Evolutionary conservation across 2,797 vertebrate species (phyloP), one percentile per base, ranked within the genome.

Genomic region (Heliangelus exortis): DNA sequence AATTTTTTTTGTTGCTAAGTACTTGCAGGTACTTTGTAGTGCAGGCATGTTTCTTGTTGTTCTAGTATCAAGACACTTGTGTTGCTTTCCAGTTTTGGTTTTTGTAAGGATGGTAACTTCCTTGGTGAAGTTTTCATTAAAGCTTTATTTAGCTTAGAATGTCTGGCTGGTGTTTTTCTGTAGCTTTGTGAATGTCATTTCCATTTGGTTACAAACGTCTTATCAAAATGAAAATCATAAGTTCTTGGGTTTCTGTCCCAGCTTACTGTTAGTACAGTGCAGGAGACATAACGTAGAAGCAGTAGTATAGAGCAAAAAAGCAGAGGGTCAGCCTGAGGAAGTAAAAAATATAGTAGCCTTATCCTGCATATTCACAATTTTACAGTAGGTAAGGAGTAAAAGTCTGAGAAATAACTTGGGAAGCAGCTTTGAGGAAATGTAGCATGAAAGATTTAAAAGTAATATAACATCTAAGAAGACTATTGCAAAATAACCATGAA

Each of bases 61-160:
- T 67, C 43, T 62, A 39, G 67, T 83, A n/a, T 87, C 47, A n/a
- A 31, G 68, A 47, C 4, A 17, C 6, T 84, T 16, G 15, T n/a
- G 50, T 33, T 71, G 63, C 48, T 73, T 81, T 90, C 41, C 79
- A 94, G 41, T 66, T 95, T 53, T 54, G 45, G 2, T 25, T 78
- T 92, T 74, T 55, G 48, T 77, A 53, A 86, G 68, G 66, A 80
- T 54, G 51, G 67, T 59, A 69, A 82, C 73, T 91, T 93, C 74
- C 39, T 77, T 87, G 43, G 66, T 86, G 45, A 47, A 81, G 73
- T 58, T 89, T 91, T 95, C 50, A 21, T 91, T 88, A 45, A 39
- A 69, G 77, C 57, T 95, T 91, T 96, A 74, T 89, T 93, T 92
- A 89, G 67, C 19, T 77, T 78, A 54, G 77, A 69, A 84, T 84